Evolutionary conservation across 1,140 invertebrate species (phyloP).

Genomic region (Phymastichus coffea): DNA sequence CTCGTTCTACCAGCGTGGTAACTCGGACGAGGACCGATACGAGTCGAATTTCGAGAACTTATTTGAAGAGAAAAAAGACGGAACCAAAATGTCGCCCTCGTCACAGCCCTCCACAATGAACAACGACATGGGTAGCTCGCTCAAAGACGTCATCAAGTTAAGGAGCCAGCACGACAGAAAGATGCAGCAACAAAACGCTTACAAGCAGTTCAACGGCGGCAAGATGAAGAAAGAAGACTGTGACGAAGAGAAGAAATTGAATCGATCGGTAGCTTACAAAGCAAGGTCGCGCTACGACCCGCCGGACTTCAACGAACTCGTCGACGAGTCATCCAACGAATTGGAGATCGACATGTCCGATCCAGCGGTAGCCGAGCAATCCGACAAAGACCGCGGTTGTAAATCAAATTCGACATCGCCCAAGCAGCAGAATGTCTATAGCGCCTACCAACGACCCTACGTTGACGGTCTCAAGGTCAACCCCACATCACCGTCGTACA

Average conservation of each 20-base stretch:
- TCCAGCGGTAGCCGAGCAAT: constrained; percentile 37
- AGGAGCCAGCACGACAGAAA: constrained; percentile 58
- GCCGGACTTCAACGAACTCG: constrained; percentile 76
- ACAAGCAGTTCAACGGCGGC: constrained; percentile 35
- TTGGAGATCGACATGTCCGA: constrained; percentile 79
- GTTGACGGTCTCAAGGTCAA: constrained; percentile 43
- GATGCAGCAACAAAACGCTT: constrained; percentile 41
- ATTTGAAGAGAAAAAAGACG: constrained; percentile 77
- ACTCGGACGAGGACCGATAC: constrained; percentile 69
- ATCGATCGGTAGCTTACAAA: constrained; percentile 39
- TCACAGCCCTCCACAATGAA: constrained; percentile 64
- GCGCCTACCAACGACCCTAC: constrained; percentile 47
- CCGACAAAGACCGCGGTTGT: constrained; percentile 52
- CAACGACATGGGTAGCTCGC: constrained; percentile 60
- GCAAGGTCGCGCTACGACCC: constrained; percentile 64
- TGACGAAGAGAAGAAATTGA: constrained; percentile 33
- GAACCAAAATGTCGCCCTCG: constrained; percentile 64
- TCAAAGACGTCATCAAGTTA: constrained; percentile 68
- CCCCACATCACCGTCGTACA: constrained; percentile 54
- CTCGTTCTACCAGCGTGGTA: constrained; percentile 64
- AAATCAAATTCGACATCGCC: constrained; percentile 43
- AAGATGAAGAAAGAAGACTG: constrained; percentile 38
- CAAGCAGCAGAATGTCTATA: constrained; percentile 35
- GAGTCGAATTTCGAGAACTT: constrained; percentile 79
- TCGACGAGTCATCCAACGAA: constrained; percentile 77